These are phyloP conservation scores for Allygus modestus DNA, from an alignment of 2,888 invertebrate species.

Conservation along the genomic window DNA sequence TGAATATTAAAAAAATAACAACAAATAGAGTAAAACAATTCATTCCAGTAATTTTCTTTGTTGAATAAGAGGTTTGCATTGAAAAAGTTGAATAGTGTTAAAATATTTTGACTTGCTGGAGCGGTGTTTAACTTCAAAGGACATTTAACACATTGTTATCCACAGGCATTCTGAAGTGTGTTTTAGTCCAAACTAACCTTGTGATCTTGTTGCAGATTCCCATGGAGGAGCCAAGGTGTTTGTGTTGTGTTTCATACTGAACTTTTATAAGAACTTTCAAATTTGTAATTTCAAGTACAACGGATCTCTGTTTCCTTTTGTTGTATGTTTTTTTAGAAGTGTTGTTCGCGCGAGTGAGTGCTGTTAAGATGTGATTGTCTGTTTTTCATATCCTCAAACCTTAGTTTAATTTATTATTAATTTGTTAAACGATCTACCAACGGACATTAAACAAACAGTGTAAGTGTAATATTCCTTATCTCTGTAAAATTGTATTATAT, in stretches of 20 bases:
- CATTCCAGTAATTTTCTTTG: too few species aligned
- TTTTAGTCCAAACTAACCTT: background rate
- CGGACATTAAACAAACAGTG: slow-evolving; percentile 43
- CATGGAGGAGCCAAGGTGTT: slow-evolving; percentile 18
- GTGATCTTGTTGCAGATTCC: slow-evolving; percentile 12
- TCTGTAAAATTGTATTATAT: slow-evolving; percentile 54
- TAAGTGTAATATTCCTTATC: slow-evolving; percentile 53
- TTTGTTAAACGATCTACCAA: slow-evolving; percentile 38
- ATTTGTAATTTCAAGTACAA: slow-evolving; percentile 55
- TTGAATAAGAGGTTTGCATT: too few species aligned
- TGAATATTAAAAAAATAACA: too few species aligned
- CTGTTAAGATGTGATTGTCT: slow-evolving; percentile 38
- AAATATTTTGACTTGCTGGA: too few species aligned
- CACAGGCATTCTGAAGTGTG: background rate
- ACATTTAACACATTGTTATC: too few species aligned
- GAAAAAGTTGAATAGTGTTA: too few species aligned
- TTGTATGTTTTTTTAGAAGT: slow-evolving; percentile 53
- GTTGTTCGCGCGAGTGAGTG: slow-evolving; percentile 49
- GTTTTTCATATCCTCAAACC: slow-evolving; percentile 40
- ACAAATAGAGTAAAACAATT: too few species aligned
- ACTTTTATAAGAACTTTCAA: slow-evolving; percentile 43
- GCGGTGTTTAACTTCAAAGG: too few species aligned
- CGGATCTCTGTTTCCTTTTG: slow-evolving; percentile 53
- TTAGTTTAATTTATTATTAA: slow-evolving; percentile 47
- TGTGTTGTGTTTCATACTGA: slow-evolving; percentile 41